Evolutionary conservation across 1,140 invertebrate genomes (phyloP), one percentile per base, ranked within the genome.

Genomic region (Camponotus vicinus): DNA sequence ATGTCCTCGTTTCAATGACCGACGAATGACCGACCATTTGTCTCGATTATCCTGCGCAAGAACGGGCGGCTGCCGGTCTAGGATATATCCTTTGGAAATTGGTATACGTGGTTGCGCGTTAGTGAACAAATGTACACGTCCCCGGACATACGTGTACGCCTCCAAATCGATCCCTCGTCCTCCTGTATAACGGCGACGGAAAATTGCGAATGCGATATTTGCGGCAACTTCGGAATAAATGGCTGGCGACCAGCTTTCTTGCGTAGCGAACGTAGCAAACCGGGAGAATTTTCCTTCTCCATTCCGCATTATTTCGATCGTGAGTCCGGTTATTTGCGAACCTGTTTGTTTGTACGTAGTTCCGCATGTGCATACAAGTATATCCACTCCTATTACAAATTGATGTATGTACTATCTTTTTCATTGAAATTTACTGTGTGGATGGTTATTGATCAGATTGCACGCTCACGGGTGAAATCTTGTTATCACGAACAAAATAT

Each of bases 11-110:
- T 83, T 40, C 69, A 83, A 75, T 83, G 69, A 73, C 67, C 79
- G 79, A 83, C 79, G 55, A 83, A 61, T 83, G 79, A 83, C 79
- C 69, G 69, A 21, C 79, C 32, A 37, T 83, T 83, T 75, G 79
- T 83, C 79, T 83, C 69, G 69, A 83, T 83, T 83, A 83, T 83
- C 69, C 63, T 8, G 78, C 40, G 40, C 69, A 37, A 27, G 18
- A 6, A 42, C 40, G n/a, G 8, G 32, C 61, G 9, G 11, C 52
- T 32, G 34, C n/a, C 21, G 37, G 6, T 82, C 55, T n/a, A 32
- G 40, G 57, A 37, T 83, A 52, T 52, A 73, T 73, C 67, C 15
- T 83, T 83, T 73, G 6, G 55, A 83, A 45, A 73, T 63, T 49
- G 69, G 15, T 73, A 21, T 73, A 45, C 40, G 13, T 27, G 63